phyloP scores from a whole-genome alignment of 2,888 invertebrate genomes.

The Zygogramma bicolorata region DNA sequence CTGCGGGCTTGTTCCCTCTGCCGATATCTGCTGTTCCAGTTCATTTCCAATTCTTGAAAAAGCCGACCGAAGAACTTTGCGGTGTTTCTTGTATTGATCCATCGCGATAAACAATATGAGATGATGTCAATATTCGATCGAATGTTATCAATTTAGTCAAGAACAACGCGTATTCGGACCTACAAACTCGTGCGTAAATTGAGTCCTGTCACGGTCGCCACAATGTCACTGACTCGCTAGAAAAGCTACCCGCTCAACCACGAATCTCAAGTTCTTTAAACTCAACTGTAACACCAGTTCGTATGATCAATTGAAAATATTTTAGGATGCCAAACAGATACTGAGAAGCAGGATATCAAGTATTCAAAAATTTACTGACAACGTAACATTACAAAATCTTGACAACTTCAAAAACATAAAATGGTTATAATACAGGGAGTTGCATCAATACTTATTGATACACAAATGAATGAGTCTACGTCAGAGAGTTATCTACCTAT shows the following conservation, averaged over 20 bases:
- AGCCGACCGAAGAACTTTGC: constrained; percentile 23
- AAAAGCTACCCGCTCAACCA: constrained; percentile 4
- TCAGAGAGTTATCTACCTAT: too few relatives aligned
- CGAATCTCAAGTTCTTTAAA: neutral
- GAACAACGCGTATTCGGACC: neutral
- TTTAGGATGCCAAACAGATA: neutral
- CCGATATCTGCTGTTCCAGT: constrained; percentile 12
- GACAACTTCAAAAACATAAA: too few relatives aligned
- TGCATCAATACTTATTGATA: too few relatives aligned
- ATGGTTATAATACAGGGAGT: too few relatives aligned
- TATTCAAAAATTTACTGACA: too few relatives aligned
- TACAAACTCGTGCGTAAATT: neutral
- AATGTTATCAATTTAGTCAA: neutral
- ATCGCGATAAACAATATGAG: constrained; percentile 9
- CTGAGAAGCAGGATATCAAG: too few relatives aligned
- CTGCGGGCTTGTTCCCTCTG: neutral
- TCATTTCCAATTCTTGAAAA: constrained; percentile 27
- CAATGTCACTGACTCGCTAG: constrained; percentile 1
- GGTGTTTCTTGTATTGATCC: constrained; percentile 32
- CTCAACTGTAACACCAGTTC: neutral
- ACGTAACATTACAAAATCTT: too few relatives aligned
- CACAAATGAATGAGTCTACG: too few relatives aligned
- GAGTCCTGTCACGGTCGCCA: constrained; percentile 15
- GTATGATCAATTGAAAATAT: neutral
- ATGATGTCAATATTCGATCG: neutral